A percentile compares a stretch with the other conserved stretches of the same genome.
Evolutionary conservation across 2,888 invertebrate genomes (phyloP).

Genomic region (Papilio gigon): DNA sequence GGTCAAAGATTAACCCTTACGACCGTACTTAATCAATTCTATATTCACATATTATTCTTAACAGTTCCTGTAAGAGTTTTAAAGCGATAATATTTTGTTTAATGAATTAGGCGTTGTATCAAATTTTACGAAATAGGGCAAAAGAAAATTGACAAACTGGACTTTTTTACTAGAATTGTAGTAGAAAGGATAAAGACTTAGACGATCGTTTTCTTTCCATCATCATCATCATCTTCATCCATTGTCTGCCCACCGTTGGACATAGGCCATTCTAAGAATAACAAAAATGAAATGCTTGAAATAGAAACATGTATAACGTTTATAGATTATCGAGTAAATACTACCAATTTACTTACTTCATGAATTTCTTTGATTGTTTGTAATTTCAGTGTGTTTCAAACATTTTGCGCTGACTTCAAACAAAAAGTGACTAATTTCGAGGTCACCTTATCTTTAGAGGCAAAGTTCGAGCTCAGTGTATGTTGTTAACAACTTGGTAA

Average conservation of each 20-base stretch:
- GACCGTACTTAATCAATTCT: conserved; percentile 36
- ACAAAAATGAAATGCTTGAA: too few relatives aligned
- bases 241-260: too few relatives aligned
- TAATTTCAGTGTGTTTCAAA: not conserved
- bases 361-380: not conserved
- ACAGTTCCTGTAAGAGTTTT: not conserved
- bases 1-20: conserved; percentile 34
- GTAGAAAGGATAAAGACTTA: too few relatives aligned
- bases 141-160: not conserved
- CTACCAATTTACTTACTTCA: not conserved
- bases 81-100: not conserved
- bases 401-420: conserved; percentile 2
- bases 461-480: conserved; percentile 14
- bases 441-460: conserved; percentile 34
- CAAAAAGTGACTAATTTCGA: conserved; percentile 29
- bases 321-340: not conserved
- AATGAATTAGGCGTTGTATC: not conserved
- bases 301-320: too few relatives aligned
- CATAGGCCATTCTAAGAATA: too few relatives aligned
- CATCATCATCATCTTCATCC: too few relatives aligned
- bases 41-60: conserved; percentile 14
- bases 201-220: too few relatives aligned
- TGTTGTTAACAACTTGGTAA: conserved; percentile 19
- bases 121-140: not conserved
- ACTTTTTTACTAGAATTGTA: not conserved